These are phyloP conservation scores for Prinia subflava DNA, from an alignment of 2,113 vertebrate species.

Conservation along the genomic window DNA sequence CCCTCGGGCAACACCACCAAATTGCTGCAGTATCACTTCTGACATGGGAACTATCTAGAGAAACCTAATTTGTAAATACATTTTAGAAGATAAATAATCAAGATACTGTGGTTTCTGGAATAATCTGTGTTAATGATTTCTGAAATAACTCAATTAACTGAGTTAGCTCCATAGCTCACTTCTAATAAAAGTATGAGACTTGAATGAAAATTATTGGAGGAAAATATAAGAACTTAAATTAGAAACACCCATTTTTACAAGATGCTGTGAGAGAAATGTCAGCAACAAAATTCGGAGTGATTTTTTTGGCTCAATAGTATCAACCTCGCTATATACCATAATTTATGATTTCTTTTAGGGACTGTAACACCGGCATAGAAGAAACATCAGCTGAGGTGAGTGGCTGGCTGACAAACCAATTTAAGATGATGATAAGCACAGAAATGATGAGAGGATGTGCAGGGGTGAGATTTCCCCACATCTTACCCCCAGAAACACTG, in stretches of 20 bases:
- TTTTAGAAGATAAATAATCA: background rate
- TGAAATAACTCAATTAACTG: background rate
- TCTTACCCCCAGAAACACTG: background rate
- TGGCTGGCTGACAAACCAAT: conserved; percentile 33
- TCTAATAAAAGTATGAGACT: conserved; percentile 14
- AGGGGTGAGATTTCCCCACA: conserved; percentile 7
- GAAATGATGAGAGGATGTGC: background rate
- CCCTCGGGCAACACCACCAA: background rate
- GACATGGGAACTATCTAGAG: background rate
- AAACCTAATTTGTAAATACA: background rate
- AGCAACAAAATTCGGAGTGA: conserved; percentile 23
- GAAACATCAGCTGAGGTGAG: conserved; percentile 53
- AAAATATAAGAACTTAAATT: conserved; percentile 44
- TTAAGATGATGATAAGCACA: conserved; percentile 39
- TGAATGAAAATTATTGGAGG: conserved; percentile 13
- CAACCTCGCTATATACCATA: background rate
- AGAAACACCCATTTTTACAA: conserved; percentile 13
- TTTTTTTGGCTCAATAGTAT: background rate
- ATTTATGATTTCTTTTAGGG: conserved; percentile 42
- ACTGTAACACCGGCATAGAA: background rate
- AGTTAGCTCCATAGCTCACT: background rate
- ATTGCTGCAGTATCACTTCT: background rate
- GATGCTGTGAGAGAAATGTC: conserved; percentile 33
- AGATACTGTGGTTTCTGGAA: background rate
- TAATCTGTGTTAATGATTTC: background rate